Base-by-base conservation (phyloP, 2,888 invertebrate species). In the Heliconius erato region DNA sequence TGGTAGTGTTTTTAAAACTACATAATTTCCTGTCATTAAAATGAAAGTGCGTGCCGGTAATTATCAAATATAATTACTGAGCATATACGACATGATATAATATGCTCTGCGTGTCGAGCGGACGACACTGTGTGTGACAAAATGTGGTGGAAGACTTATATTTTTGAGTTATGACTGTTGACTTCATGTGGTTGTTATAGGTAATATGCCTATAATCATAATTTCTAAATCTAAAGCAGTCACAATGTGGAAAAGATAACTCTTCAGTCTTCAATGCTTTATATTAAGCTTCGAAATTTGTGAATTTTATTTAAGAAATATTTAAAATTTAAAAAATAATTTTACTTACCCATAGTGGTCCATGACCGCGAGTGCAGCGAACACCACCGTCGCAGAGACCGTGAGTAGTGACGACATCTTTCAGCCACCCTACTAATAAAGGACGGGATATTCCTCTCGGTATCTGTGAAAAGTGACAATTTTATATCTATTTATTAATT, bases 391-490 rank as follows among this genome's bases (percentile, higher is more conserved):
- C 79, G 32, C 23, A 74, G 49, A 49, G 40, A 65, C 14, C 68
- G 26, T 49, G 69, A n/a, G 26, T 14, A 49, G 5, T 69, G 63
- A 26, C 11, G 6, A 44, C 40, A 54, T 4, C 40, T n/a, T 12
- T 65, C 79, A 44, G 68, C 69, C 9, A 74, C n/a, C 12, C 49
- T 63, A 3, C 9, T 68, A 19, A 71, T 81, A 14, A 63, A 16
- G 9, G 81, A 68, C n/a, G 59, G 71, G 26, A 16, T 63, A 26
- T 71, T 69, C n/a, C 49, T 74, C 16, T 65, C 77, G 7, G 44
- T 68, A 78, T 84, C 84, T 84, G 84, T 49, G 44, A 83, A 82
- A 12, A 40, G 32, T 26, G 19, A 63, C 14, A 2, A 35, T 35
- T 69, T 23, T 32, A 23, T 32, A 68, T 32, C 35, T 9, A n/a